phyloP scores from a whole-genome alignment of 1,140 invertebrate species.

The Charaxes varanes region DNA sequence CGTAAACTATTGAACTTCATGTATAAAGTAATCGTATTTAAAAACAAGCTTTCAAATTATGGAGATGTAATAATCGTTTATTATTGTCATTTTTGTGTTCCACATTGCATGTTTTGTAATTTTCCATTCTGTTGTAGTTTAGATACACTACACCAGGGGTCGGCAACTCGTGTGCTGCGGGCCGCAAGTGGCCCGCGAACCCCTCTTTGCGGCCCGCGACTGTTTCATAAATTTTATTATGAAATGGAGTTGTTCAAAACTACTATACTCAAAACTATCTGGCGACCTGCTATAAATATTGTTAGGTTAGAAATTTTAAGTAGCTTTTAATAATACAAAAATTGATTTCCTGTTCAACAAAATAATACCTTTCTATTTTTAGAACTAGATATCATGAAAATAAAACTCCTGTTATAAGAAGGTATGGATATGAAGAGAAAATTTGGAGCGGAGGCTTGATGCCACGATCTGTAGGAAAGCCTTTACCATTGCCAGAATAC shows the following conservation, averaged over 20 bases:
- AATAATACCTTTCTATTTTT: constrained; percentile 13
- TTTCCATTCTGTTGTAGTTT: constrained; percentile 11
- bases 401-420: constrained; percentile 77
- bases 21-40: too few relatives aligned
- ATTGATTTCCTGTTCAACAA: constrained; percentile 15
- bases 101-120: constrained; percentile 20
- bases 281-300: constrained; percentile 47
- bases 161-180: too few relatives aligned
- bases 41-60: too few relatives aligned
- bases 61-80: too few relatives aligned
- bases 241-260: constrained; percentile 52
- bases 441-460: constrained; percentile 80
- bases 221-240: too few relatives aligned
- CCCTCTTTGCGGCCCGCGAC: too few relatives aligned
- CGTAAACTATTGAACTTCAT: too few relatives aligned
- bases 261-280: constrained; percentile 42
- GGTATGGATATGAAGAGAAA: constrained; percentile 82
- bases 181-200: too few relatives aligned
- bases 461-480: constrained; percentile 74
- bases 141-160: too few relatives aligned
- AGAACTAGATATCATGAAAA: constrained; percentile 80
- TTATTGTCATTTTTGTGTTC: too few relatives aligned
- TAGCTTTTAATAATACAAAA: constrained; percentile 5
- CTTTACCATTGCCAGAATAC: constrained; percentile 81
- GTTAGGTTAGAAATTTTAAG: constrained; percentile 41